Percentiles rank a stretch among this genome's conserved stretches.
These are phyloP conservation scores for Anableps anableps DNA, from an alignment of 2,797 vertebrate genomes.

Conservation along the genomic window DNA sequence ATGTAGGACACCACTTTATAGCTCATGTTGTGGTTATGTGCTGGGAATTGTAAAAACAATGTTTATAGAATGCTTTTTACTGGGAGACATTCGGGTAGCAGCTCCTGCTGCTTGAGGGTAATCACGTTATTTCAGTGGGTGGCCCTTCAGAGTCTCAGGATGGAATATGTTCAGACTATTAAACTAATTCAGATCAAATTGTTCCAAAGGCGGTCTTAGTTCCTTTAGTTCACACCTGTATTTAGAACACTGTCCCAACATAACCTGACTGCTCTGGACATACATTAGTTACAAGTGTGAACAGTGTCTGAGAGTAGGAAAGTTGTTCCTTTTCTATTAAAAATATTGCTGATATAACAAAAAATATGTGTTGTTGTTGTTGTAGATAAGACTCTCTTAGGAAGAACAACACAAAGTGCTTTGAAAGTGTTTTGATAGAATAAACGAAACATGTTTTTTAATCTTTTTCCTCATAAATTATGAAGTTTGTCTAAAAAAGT, in stretches of 20 bases:
- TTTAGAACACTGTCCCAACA: neutral
- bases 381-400: neutral
- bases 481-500: slow-evolving; percentile 22
- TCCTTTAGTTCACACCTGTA: neutral
- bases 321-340: neutral
- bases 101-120: neutral
- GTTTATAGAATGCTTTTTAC: neutral
- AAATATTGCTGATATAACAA: neutral
- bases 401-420: neutral
- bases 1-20: neutral
- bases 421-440: neutral
- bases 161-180: neutral
- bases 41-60: neutral
- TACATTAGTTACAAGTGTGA: neutral
- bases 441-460: neutral
- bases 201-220: neutral
- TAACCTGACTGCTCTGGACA: neutral
- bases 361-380: neutral
- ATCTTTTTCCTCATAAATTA: slow-evolving; percentile 12
- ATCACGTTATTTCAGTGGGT: neutral
- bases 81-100: neutral
- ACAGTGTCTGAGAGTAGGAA: neutral
- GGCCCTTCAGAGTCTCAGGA: neutral
- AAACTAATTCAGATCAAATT: neutral
- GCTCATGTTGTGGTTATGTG: neutral